These are phyloP conservation scores for Leptinotarsa peninsularis DNA, from an alignment of 2,888 invertebrate species.

Conservation along the genomic window DNA sequence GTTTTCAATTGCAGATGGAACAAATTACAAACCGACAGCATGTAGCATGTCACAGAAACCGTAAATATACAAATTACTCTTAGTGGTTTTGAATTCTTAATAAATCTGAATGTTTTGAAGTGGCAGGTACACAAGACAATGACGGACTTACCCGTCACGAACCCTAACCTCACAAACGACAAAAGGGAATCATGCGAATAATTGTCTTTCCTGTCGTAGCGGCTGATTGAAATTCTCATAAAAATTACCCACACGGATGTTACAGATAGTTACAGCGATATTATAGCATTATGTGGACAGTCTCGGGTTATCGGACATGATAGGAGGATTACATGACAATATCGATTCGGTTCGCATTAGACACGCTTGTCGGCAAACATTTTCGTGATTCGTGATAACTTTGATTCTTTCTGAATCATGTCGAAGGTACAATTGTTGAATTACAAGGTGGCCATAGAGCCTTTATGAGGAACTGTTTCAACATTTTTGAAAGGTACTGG, in stretches of 20 bases:
- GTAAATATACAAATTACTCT: constrained; percentile 53
- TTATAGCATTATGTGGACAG: constrained; percentile 34
- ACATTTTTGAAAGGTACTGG: too few species aligned
- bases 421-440: too few species aligned
- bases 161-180: constrained; percentile 45
- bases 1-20: constrained; percentile 38
- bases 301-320: constrained; percentile 25
- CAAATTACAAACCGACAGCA: constrained; percentile 45
- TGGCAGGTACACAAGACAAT: constrained; percentile 41
- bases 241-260: constrained; percentile 39
- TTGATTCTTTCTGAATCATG: not conserved
- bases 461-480: too few species aligned
- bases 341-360: constrained; percentile 2
- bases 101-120: constrained; percentile 53
- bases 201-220: constrained; percentile 46
- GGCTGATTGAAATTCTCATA: constrained; percentile 51
- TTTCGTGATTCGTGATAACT: not conserved
- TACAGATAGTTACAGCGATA: constrained; percentile 38
- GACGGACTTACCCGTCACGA: constrained; percentile 45
- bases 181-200: constrained; percentile 50
- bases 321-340: constrained; percentile 20
- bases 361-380: constrained; percentile 2
- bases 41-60: constrained; percentile 50
- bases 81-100: constrained; percentile 51
- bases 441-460: too few species aligned